Conservation (phyloP, 2,113 vertebrate species). For the Dunckerocampus dactyliophorus region DNA sequence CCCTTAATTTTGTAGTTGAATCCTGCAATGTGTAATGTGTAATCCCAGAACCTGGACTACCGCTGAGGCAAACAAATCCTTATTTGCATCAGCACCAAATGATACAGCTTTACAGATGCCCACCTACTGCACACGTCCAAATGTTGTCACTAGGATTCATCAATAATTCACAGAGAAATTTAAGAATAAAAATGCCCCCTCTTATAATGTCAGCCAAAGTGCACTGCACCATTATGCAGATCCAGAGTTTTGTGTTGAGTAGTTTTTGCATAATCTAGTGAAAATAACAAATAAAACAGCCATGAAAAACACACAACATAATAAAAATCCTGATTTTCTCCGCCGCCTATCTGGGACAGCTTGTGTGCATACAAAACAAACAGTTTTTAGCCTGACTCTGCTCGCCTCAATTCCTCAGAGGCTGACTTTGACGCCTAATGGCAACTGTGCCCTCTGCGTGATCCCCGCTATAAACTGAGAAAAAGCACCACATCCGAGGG, state of each 20-base stretch:
- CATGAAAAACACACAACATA: background rate
- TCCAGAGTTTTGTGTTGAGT: background rate
- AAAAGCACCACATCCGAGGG: slow-evolving; percentile 31
- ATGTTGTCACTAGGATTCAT: background rate
- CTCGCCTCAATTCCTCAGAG: slow-evolving; percentile 30
- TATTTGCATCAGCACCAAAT: background rate
- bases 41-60: background rate
- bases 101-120: background rate
- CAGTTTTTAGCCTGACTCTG: slow-evolving; percentile 41
- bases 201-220: background rate
- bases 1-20: too few relatives aligned
- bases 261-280: background rate
- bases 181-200: background rate
- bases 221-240: too few relatives aligned
- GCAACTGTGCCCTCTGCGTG: slow-evolving; percentile 58
- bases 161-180: background rate
- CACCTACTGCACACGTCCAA: background rate
- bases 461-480: slow-evolving; percentile 37
- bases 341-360: slow-evolving; percentile 44
- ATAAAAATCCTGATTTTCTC: slow-evolving; percentile 47
- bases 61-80: too few relatives aligned
- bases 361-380: slow-evolving; percentile 39
- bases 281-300: background rate
- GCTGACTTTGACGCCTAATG: slow-evolving; percentile 43
- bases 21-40: too few relatives aligned